Percentiles rank a stretch among this genome's conserved stretches.
These are phyloP conservation scores for Papilio demoleus DNA, from an alignment of 2,888 invertebrate species.

Conservation along the genomic window DNA sequence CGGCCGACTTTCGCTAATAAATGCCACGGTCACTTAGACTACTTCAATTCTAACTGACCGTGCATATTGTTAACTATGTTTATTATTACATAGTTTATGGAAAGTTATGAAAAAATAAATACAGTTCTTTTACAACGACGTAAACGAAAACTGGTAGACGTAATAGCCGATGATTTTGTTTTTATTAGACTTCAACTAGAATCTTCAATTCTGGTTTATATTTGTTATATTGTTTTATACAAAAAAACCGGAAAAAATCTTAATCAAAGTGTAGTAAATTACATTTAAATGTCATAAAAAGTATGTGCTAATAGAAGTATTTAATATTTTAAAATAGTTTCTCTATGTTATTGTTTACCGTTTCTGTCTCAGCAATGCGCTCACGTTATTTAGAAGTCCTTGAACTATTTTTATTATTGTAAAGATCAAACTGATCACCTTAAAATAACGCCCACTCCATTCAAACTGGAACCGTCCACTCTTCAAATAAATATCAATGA, in stretches of 20 bases:
- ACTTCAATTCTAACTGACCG: constrained; percentile 7
- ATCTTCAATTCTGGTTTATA: too few species aligned
- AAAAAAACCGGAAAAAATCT: too few species aligned
- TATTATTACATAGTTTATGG: too few species aligned
- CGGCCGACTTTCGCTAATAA: constrained; percentile 26
- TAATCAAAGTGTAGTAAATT: too few species aligned
- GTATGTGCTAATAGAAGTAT: neutral
- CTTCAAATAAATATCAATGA: constrained; percentile 21
- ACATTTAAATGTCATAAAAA: too few species aligned
- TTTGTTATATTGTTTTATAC: too few species aligned
- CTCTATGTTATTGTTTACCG: neutral
- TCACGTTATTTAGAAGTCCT: neutral
- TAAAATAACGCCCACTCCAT: constrained; percentile 8
- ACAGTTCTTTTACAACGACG: too few species aligned
- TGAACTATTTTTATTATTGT: neutral
- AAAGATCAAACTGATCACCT: constrained; percentile 8
- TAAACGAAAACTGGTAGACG: too few species aligned
- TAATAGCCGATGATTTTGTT: too few species aligned
- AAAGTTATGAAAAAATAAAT: too few species aligned
- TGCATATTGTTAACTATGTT: neutral
- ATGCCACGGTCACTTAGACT: constrained; percentile 27
- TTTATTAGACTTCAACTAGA: too few species aligned
- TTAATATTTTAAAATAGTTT: neutral
- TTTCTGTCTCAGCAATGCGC: neutral
- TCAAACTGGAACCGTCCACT: neutral